A percentile compares a stretch with the other conserved stretches of the same genome.
Conservation (phyloP, 2,888 invertebrate genomes). For the Watsonalla binaria region DNA sequence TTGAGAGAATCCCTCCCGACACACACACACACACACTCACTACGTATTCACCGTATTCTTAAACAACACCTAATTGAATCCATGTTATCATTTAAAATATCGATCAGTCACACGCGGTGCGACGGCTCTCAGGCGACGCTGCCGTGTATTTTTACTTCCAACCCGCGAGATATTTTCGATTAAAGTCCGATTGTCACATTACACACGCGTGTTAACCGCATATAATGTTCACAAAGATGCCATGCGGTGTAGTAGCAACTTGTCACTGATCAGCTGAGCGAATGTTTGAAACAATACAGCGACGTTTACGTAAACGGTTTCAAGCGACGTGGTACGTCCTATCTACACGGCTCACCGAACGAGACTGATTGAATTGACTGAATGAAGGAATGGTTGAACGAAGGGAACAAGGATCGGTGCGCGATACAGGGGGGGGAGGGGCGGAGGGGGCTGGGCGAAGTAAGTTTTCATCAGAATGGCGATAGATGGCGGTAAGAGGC, state of each 20-base stretch:
- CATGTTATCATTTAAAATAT: conserved; percentile 78
- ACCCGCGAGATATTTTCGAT: conserved; percentile 62
- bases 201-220: conserved; percentile 28
- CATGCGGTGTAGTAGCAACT: conserved; percentile 27
- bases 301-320: conserved; percentile 42
- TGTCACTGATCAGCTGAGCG: conserved; percentile 72
- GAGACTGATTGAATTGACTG: conserved; percentile 52
- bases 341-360: conserved; percentile 44
- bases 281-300: conserved; percentile 69
- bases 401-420: conserved; percentile 8
- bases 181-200: conserved; percentile 35
- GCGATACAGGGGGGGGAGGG: conserved; percentile 16
- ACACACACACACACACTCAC: conserved; percentile 44
- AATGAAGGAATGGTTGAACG: conserved; percentile 51
- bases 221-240: conserved; percentile 15
- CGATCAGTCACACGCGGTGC: conserved; percentile 74
- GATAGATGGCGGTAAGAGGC: conserved; percentile 58
- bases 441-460: conserved; percentile 20
- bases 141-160: conserved; percentile 74
- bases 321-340: conserved; percentile 20
- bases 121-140: conserved; percentile 64
- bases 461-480: conserved; percentile 16
- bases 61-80: conserved; percentile 71
- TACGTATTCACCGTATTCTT: conserved; percentile 56
- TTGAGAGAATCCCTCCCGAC: conserved; percentile 21